Evolutionary conservation across 2,113 vertebrate species (phyloP).

Genomic region (Chloropsis hardwickii): DNA sequence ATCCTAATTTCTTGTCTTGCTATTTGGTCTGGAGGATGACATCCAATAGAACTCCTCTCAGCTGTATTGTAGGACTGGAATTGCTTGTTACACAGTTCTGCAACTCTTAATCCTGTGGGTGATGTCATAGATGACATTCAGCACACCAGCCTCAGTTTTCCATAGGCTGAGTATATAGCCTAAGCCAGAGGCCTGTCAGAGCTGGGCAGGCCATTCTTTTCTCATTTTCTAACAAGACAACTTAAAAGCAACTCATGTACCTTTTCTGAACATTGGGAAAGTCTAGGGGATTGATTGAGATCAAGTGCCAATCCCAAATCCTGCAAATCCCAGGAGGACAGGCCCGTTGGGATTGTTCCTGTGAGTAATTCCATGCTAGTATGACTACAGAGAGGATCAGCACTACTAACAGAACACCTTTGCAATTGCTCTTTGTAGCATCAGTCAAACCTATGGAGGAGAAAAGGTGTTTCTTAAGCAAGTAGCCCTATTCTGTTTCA

Average conservation of each 20-base stretch:
- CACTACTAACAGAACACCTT: not conserved
- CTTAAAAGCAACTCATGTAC: not conserved
- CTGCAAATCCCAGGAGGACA: not conserved
- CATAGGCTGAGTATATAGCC: not conserved
- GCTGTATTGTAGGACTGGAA: not conserved
- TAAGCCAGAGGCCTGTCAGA: not conserved
- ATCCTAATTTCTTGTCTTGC: not conserved
- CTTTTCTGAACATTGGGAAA: not conserved
- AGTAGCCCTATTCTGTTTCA: not conserved
- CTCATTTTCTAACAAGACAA: not conserved
- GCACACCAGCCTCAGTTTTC: not conserved
- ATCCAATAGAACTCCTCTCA: not conserved
- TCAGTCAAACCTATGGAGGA: not conserved
- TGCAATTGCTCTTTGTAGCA: not conserved
- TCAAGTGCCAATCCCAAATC: not conserved
- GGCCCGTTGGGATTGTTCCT: not conserved
- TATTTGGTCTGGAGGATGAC: not conserved
- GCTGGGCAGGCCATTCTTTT: not conserved
- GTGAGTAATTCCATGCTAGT: not conserved
- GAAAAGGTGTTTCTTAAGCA: not conserved
- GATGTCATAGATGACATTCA: not conserved
- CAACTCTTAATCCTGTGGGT: not conserved
- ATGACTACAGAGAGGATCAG: not conserved
- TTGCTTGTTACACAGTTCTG: not conserved
- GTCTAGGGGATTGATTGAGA: not conserved